A percentile compares a stretch with the other conserved stretches of the same genome.
Evolutionary conservation across 2,888 invertebrate species (phyloP).

Genomic region (Argynnis bischoffii): DNA sequence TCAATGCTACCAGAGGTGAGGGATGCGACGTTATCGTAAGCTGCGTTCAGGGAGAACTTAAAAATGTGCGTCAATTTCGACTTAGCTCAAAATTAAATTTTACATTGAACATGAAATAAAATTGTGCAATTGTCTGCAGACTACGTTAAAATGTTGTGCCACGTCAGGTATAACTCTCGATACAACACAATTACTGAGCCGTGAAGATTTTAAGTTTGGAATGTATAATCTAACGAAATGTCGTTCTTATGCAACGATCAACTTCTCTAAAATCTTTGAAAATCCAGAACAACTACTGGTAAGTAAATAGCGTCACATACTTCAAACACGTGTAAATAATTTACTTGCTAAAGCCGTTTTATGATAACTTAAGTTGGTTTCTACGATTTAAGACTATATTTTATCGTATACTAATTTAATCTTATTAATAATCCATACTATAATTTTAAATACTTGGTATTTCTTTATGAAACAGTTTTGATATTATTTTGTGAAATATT

Average conservation of each 20-base stretch:
- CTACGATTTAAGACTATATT: too few species aligned
- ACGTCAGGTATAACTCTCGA: constrained; percentile 47
- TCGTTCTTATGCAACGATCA: constrained; percentile 40
- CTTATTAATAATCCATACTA: too few species aligned
- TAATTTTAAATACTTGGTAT: too few species aligned
- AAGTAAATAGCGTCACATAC: background rate
- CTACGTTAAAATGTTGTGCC: constrained; percentile 43
- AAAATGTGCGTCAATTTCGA: constrained; percentile 51
- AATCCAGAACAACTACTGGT: constrained; percentile 18
- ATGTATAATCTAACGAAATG: constrained; percentile 43
- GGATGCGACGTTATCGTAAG: constrained; percentile 56
- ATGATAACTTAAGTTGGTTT: too few species aligned
- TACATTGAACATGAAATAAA: background rate
- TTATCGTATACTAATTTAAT: too few species aligned
- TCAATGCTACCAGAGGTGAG: constrained; percentile 41
- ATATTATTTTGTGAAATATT: background rate
- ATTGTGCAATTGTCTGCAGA: constrained; percentile 42
- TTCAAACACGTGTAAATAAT: too few species aligned
- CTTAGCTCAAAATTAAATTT: background rate
- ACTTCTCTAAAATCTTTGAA: constrained; percentile 25
- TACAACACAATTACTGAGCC: constrained; percentile 44
- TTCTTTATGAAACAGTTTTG: background rate
- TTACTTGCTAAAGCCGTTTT: too few species aligned
- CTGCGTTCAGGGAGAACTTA: constrained; percentile 50
- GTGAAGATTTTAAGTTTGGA: constrained; percentile 49